A percentile compares a stretch with the other conserved stretches of the same genome.
phyloP scores from a whole-genome alignment of 2,113 vertebrate genomes.

The Morphnarchus princeps region DNA sequence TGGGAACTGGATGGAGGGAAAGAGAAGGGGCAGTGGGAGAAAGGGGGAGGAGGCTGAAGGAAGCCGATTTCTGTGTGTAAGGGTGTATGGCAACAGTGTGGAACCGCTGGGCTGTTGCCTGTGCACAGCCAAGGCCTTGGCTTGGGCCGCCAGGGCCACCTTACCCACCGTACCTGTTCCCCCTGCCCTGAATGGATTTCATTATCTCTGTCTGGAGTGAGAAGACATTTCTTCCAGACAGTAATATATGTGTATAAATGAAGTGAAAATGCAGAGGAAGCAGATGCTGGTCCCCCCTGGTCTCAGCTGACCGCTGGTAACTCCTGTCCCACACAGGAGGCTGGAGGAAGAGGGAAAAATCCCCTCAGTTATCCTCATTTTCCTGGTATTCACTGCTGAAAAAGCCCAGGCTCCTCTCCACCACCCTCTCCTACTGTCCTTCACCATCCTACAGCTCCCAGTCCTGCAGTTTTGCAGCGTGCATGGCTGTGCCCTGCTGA shows the following conservation, averaged over 20 bases:
- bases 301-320: neutral
- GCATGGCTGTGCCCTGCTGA: fast-evolving
- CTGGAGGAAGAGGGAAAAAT: neutral
- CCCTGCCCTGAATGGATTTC: neutral
- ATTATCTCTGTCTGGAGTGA: slow-evolving; percentile 1
- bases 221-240: slow-evolving; percentile 1
- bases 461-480: fast-evolving
- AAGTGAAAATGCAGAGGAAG: neutral
- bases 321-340: neutral
- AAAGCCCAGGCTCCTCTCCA: neutral
- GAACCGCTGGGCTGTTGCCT: neutral
- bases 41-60: neutral
- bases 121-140: neutral
- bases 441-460: neutral
- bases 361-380: neutral
- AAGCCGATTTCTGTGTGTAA: fast-evolving
- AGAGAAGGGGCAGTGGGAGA: neutral
- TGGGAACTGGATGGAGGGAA: neutral
- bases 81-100: neutral
- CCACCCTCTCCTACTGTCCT: neutral
- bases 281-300: neutral
- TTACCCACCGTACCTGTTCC: fast-evolving
- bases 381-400: neutral
- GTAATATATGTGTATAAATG: neutral
- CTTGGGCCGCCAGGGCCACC: neutral